Base-by-base conservation (phyloP, 2,113 vertebrate genomes). In the Porphyrio hochstetteri region DNA sequence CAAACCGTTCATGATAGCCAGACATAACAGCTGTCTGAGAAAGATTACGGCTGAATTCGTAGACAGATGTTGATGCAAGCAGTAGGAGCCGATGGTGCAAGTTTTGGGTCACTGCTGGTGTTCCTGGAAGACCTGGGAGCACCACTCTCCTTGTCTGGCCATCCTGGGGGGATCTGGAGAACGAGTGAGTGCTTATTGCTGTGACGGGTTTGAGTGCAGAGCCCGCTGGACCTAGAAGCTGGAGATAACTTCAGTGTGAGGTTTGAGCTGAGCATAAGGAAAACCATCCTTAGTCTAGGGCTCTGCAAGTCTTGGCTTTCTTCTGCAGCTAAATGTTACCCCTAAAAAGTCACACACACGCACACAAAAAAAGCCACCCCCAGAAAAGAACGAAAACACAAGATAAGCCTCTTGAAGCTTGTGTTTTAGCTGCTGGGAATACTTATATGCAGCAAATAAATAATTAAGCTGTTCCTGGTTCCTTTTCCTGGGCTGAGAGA, bases 11-110 rank as follows among this genome's bases (percentile, higher is more conserved):
- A 13, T 65, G 84, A 87, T 79, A 5, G 78, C 89, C 94, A 97
- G 96, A 97, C 81, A 79, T 93, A 95, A 92, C 91, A 94, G 75
- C 92, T 88, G 78, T 86, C 94, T 91, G 95, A 97, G 84, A 76
- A 29, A 76, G 87, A 91, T 80, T 53, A 90, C 63, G 53, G 67
- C n/a, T 90, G 86, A 64, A 87, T 89, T 92, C 82, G 40, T 69
- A 63, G 85, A 65, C 89, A 95, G 91, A 91, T 90, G 87, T 92
- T 88, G 89, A 89, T 2, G 4, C 36, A 87, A 94, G 78, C 89
- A 53, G 65, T 3, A 5, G 92, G 87, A 91, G 77, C 65, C 0
- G 0, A 57, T 0, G 0, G 46, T 78, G 83, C 7, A 2, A 29
- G 11, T 67, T 90, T 91, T 6, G 7, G 50, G 44, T 91, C 18